Evolutionary conservation across 2,888 invertebrate genomes (phyloP), one percentile per base, ranked within the genome.

Genomic region (Drosophila fungiperda): DNA sequence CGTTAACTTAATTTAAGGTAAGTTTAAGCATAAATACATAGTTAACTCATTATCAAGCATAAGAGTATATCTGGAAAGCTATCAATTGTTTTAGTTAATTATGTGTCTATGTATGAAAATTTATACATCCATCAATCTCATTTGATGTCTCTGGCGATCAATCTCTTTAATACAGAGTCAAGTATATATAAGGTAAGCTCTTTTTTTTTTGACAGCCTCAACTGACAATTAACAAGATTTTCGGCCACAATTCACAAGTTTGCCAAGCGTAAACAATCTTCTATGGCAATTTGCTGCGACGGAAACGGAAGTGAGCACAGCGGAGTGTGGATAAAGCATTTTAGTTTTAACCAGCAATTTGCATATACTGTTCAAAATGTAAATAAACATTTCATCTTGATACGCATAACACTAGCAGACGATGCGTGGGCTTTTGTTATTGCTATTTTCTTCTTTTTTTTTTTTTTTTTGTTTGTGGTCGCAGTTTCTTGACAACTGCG

Each of bases 291-390:
- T 82, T 65, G 40, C 23, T 29, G n/a, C 15, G 42, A 55, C 63
- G 78, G 73, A 80, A 71, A 48, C 82, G 82, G 84, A 80, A 80
- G 68, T 73, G 40, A 40, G 70, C 59, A 49, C 42, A 53, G 17
- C 48, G 49, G 2, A 7, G 62, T 4, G n/a, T 35, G 20, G n/a
- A 38, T n/a, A 26, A 57, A 57, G 29, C n/a, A 61, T 42, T 74
- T 54, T 33, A 35, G 33, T 59, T 68, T 58, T 54, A 68, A 38
- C 26, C 26, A 6, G 3, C 33, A 59, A 80, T 85, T 80, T 79
- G 86, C 86, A 80, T 80, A 80, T 80, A 75, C 52, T 61, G 60
- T 53, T 82, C 66, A 78, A 78, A 70, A 85, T 79, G 80, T 79
- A 82, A 82, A 80, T 70, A 78, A 52, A 82, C 59, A 68, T 73